Conservation (phyloP, 2,113 vertebrate genomes). For the Pygathrix nemaeus region DNA sequence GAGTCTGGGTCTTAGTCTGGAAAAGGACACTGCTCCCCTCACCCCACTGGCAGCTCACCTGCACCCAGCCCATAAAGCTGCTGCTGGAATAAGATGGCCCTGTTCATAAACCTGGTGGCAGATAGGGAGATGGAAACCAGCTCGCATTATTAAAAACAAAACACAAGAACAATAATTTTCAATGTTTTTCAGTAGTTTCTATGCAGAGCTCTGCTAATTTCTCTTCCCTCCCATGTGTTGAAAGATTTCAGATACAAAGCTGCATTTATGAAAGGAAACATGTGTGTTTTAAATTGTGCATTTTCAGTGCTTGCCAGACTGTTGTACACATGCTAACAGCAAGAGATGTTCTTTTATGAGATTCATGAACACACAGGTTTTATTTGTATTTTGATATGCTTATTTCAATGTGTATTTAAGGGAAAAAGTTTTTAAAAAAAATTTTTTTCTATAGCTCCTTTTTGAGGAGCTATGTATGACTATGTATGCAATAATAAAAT, state of each 20-base stretch:
- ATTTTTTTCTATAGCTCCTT: too few species aligned
- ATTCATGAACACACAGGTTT: not conserved
- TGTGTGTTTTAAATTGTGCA: not conserved
- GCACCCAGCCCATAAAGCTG: not conserved
- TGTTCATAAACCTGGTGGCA: too few species aligned
- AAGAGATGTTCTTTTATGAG: not conserved
- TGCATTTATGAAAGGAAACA: not conserved
- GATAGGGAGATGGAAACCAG: accelerated
- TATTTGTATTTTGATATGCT: not conserved
- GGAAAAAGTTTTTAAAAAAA: too few species aligned
- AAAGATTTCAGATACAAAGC: too few species aligned
- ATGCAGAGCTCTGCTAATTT: accelerated
- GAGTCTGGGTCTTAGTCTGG: not conserved
- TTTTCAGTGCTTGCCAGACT: not conserved
- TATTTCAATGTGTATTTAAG: not conserved
- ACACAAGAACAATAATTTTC: accelerated
- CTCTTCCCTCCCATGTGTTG: not conserved
- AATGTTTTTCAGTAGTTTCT: accelerated
- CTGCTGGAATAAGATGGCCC: not conserved
- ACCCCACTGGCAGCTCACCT: not conserved
- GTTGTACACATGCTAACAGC: accelerated
- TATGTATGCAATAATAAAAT: too few species aligned
- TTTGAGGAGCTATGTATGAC: too few species aligned
- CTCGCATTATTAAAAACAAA: not conserved
- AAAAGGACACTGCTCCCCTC: not conserved